Evolutionary conservation across 2,888 invertebrate genomes (phyloP), one percentile per base, ranked within the genome.

Genomic region (Drosophila imparisetae): DNA sequence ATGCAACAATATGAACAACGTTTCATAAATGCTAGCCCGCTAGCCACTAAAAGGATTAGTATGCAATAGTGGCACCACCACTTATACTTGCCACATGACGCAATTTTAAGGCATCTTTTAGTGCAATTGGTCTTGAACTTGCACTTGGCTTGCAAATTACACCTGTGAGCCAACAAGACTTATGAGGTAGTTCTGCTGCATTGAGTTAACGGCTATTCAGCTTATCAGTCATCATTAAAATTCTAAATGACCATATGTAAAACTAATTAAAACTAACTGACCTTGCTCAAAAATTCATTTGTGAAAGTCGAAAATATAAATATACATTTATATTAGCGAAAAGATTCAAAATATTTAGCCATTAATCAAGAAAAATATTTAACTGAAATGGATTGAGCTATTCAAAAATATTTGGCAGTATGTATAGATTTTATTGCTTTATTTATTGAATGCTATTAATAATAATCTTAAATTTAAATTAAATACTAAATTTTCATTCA

Each of bases 41-140:
- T 24, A 13, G 34, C 61, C 70, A 34, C 85, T 85, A 85, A 81
- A 77, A 32, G 80, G 80, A 81, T 83, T 81, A 83, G 40, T 48
- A 64, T 63, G 62, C 72, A 68, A 77, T 38, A 21, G 61, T 30
- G 57, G 8, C 40, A 27, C 27, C 50, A n/a, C n/a, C 8, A 42
- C 13, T 48, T 61, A 40, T 21, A 55, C 64, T 66, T 69, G 48
- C 70, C 50, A 50, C 72, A 64, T 36, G 61, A 38, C 54, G 64
- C 48, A 61, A 34, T 36, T 18, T 34, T 54, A 63, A 34, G 66
- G 59, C 59, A 48, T 42, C 27, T 21, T 45, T 24, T 55, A 59
- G 62, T 84, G 67, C 66, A 72, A 34, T 62, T 71, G 74, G 66
- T 60, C 81, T 81, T 87, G 89, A 77, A 80, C 88, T 89, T 89